phyloP scores from a whole-genome alignment of 2,888 invertebrate species.

The Andrena bucephala region DNA sequence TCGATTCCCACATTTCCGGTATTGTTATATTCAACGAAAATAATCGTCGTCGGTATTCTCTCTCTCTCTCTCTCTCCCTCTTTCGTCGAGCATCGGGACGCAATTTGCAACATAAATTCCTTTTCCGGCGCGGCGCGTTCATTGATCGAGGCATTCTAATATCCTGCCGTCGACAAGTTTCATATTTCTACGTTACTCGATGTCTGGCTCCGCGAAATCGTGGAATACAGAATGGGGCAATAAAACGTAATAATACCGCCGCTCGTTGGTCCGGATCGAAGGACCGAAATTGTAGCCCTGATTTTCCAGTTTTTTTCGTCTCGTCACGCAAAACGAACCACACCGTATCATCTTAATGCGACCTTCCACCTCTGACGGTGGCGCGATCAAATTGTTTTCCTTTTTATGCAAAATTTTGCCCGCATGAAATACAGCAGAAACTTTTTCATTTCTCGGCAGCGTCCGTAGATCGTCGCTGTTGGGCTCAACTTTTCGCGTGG shows the following conservation, averaged over 20 bases:
- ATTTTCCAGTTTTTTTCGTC: neutral
- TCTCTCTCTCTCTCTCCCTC: too few relatives aligned
- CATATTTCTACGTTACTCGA: slow-evolving; percentile 54
- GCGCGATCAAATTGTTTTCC: too few relatives aligned
- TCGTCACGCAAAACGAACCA: neutral
- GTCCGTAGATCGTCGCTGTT: neutral
- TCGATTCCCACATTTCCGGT: neutral
- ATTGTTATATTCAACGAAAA: slow-evolving; percentile 11
- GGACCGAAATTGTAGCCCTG: slow-evolving; percentile 15
- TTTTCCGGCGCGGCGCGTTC: slow-evolving; percentile 32
- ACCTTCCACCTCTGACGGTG: too few relatives aligned
- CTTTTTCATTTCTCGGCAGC: neutral
- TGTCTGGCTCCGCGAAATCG: slow-evolving; percentile 39
- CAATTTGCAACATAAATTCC: slow-evolving; percentile 48
- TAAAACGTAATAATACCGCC: slow-evolving; percentile 46
- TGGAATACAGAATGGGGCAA: slow-evolving; percentile 44
- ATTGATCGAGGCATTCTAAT: slow-evolving; percentile 57
- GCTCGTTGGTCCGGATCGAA: slow-evolving; percentile 29
- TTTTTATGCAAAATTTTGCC: too few relatives aligned
- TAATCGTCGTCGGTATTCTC: neutral
- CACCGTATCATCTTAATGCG: neutral
- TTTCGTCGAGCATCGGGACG: slow-evolving; percentile 4
- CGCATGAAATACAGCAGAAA: neutral
- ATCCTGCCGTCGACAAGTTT: slow-evolving; percentile 52
- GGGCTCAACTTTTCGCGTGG: neutral